Evolutionary conservation across 2,888 invertebrate species (phyloP), one percentile per base, ranked within the genome.

Genomic region (Hipparchia sbordonii): DNA sequence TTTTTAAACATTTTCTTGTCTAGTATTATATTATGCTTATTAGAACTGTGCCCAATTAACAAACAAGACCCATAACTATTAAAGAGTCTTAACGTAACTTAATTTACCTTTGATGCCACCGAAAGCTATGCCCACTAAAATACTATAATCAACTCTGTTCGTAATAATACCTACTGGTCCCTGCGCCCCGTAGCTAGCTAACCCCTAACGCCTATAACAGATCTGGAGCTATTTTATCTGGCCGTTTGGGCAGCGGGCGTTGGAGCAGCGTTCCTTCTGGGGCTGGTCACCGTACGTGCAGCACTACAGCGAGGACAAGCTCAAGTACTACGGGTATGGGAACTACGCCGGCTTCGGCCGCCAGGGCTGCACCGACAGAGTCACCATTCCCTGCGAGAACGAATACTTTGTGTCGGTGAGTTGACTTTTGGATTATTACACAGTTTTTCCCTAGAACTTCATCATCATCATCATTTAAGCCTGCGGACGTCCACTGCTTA

Each of bases 321-420:
- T 88, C 79, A 82, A 88, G 74, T 91, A 91, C 84, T 86, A 85
- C 77, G 91, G 91, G 2, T 93, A 91, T 73, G 91, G 92, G 51
- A 87, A 89, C 82, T 90, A 85, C 74, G 90, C 91, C 0, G 90
- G 89, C 0, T 87, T 82, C 48, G 91, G 92, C 0, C 79, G 94
- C 57, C 90, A 89, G 77, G 86, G 94, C 0, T 97, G 97, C 83
- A 90, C 89, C 12, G 97, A 97, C 84, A 95, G 96, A 67, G 95
- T 97, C 66, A 95, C 97, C 0, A 96, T 97, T 89, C 97, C 97
- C 0, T 97, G 97, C 80, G 97, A 97, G 82, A 96, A 96, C 71
- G 97, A 97, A 82, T 97, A 97, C 84, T 96, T 97, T 82, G 95
- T 97, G 74, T 95, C 96, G 92, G 97, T 95, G 78, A 91, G 90